Percentiles rank a stretch among this genome's conserved stretches.
Evolutionary conservation across 1,140 invertebrate genomes (phyloP).

Genomic region (Monomorium pharaonis): DNA sequence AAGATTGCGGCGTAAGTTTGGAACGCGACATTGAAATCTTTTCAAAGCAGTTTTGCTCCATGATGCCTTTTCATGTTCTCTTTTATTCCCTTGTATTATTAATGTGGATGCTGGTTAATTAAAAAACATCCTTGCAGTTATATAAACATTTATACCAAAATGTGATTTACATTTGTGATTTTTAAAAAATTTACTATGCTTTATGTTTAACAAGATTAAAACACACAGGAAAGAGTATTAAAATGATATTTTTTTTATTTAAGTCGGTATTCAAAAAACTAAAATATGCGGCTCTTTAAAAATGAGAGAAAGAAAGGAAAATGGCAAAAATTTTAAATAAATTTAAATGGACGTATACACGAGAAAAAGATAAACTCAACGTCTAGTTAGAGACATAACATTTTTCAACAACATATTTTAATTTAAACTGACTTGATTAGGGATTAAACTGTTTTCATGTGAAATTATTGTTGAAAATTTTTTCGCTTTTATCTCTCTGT

Average conservation of each 20-base stretch:
- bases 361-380: background rate
- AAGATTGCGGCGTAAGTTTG: background rate
- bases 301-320: background rate
- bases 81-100: background rate
- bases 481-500: background rate
- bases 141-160: background rate
- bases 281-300: background rate
- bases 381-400: no score
- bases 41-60: background rate
- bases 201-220: background rate
- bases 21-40: slow-evolving; percentile 7
- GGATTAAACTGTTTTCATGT: background rate
- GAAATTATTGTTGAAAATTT: background rate
- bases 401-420: background rate
- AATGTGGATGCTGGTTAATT: no score
- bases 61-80: background rate
- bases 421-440: background rate
- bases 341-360: background rate
- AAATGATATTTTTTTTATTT: background rate
- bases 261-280: background rate
- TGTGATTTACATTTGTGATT: background rate
- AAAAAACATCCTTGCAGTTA: background rate
- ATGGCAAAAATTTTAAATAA: background rate
- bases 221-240: background rate
- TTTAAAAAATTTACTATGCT: background rate